Evolutionary conservation across 2,888 invertebrate genomes (phyloP).

Genomic region (Parnassius smintheus): DNA sequence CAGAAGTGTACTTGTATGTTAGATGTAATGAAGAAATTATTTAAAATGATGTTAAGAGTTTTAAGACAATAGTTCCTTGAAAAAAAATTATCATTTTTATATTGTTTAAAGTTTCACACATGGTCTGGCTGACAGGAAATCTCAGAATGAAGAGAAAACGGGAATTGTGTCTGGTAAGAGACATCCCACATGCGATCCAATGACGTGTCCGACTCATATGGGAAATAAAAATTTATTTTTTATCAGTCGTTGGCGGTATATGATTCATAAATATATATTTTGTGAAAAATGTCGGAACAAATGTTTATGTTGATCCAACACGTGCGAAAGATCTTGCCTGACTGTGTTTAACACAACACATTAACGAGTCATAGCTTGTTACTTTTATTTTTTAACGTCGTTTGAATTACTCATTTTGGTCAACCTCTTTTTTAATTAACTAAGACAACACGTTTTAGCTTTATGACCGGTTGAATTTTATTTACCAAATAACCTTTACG

Average conservation of each 20-base stretch:
- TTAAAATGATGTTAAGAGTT: too few species aligned
- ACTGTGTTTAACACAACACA: slow-evolving; percentile 51
- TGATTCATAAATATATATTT: slow-evolving; percentile 54
- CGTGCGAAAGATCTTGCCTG: slow-evolving; percentile 44
- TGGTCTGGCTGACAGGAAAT: not conserved
- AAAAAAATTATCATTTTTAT: not conserved
- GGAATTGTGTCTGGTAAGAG: slow-evolving; percentile 1
- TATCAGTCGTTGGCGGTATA: slow-evolving; percentile 32
- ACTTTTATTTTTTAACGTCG: not conserved
- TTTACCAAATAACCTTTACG: too few species aligned
- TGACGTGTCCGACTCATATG: slow-evolving; percentile 16
- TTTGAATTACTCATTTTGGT: too few species aligned
- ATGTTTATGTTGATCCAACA: slow-evolving; percentile 35
- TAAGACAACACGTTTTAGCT: too few species aligned
- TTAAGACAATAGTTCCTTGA: too few species aligned
- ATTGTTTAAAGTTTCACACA: not conserved
- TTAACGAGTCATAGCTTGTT: slow-evolving; percentile 38
- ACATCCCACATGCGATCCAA: slow-evolving; percentile 11
- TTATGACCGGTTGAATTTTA: too few species aligned
- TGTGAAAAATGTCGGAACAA: slow-evolving; percentile 42
- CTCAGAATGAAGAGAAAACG: not conserved
- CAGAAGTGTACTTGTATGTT: too few species aligned
- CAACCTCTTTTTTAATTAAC: too few species aligned
- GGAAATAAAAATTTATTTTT: slow-evolving; percentile 20
- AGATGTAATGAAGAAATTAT: too few species aligned